Conservation (phyloP, 37 sponge, comb jelly and placozoan species). For the Crambe crambe region DNA sequence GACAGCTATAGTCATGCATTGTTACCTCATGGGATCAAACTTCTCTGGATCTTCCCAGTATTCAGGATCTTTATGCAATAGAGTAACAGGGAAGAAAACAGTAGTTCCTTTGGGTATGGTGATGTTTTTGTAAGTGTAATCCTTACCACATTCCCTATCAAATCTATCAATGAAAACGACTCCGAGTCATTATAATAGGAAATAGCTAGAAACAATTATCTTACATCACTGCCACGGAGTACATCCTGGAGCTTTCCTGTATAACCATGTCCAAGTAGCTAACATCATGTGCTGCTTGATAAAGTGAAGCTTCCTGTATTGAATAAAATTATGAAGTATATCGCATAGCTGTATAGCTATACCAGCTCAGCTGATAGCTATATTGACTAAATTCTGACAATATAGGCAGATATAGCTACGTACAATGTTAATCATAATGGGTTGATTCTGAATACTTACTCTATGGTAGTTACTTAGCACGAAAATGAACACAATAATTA, state of each 20-base stretch:
- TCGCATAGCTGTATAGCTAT: no score
- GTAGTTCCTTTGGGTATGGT: constrained; percentile 46
- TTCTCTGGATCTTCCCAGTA: constrained; percentile 76
- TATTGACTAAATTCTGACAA: no score
- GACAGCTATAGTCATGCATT: no score
- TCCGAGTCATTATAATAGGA: no score
- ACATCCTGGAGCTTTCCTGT: constrained; percentile 74
- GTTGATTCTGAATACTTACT: no score
- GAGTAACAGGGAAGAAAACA: constrained; percentile 38
- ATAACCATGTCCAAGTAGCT: constrained; percentile 75
- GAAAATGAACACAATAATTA: no score
- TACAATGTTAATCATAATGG: no score
- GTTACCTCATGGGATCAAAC: constrained; percentile 83
- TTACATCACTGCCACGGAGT: constrained; percentile 66
- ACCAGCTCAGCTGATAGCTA: no score
- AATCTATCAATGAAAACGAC: neutral
- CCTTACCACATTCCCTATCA: constrained; percentile 10
- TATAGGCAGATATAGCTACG: no score
- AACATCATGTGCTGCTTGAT: constrained; percentile 68
- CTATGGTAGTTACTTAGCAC: no score
- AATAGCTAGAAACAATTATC: neutral
- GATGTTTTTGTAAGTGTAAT: neutral
- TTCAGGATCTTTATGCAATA: constrained; percentile 64
- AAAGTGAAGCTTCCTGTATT: constrained; percentile 57
- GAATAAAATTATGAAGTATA: no score